A percentile compares a stretch with the other conserved stretches of the same genome.
These are phyloP conservation scores for Philopotamus ludificatus DNA, from an alignment of 1,140 invertebrate species.

Conservation along the genomic window DNA sequence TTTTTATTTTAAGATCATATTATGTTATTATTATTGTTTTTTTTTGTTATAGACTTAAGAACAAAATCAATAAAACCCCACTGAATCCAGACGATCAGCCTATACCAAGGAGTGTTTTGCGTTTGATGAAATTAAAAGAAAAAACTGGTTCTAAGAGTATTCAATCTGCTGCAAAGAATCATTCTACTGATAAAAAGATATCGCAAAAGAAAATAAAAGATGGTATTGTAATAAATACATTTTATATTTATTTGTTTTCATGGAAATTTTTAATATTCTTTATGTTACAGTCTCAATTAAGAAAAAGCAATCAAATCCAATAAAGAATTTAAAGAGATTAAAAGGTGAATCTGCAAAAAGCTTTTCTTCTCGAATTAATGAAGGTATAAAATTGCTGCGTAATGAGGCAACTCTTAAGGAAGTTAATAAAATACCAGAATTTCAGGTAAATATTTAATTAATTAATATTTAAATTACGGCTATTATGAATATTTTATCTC, in stretches of 20 bases:
- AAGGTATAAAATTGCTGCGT: constrained; percentile 33
- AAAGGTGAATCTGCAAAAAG: constrained; percentile 37
- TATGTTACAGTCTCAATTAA: constrained; percentile 13
- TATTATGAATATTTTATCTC: not conserved
- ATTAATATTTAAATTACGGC: not conserved
- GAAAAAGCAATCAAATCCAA: constrained; percentile 23
- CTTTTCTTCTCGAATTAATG: constrained; percentile 35
- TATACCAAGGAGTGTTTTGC: constrained; percentile 62
- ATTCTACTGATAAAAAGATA: no score
- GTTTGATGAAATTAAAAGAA: constrained; percentile 59
- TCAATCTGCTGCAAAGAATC: no score
- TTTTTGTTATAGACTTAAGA: constrained; percentile 57
- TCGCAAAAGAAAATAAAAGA: no score
- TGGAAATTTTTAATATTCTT: constrained; percentile 15
- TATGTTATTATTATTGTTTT: not conserved
- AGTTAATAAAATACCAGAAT: not conserved
- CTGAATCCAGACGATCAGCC: constrained; percentile 64
- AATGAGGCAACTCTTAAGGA: constrained; percentile 31
- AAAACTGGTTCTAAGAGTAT: no score
- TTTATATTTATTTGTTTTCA: constrained; percentile 10
- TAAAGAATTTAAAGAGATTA: constrained; percentile 34
- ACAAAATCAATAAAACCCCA: constrained; percentile 68
- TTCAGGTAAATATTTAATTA: not conserved
- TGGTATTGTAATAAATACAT: not conserved
- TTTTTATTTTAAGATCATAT: no score